Base-by-base conservation (phyloP, 1,140 invertebrate species). In the Oscheius sp. region DNA sequence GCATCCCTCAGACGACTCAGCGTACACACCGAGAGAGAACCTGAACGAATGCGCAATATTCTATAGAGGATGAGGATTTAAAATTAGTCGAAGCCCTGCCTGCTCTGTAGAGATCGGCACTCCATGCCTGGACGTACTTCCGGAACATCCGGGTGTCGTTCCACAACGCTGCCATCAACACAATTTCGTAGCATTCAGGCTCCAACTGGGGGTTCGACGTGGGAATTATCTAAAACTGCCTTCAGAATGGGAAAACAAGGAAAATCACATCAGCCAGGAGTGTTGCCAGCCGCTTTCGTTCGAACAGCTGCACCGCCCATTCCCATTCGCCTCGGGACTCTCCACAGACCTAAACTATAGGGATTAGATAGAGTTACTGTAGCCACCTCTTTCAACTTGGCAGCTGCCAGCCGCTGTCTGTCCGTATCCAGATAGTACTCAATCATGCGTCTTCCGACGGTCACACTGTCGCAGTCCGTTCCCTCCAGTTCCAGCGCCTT, bases 121-220 rank as follows among this genome's bases (percentile, higher is more conserved):
- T 89, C 94, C 94, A 98, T 81, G 94, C 90, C 84, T 92, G 90
- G 0, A 98, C 89, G 36, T 96, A 85, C 79, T 91, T 89, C 1
- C 95, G 85, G 52, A 83, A 83, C 13, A 90, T 88, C 78, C 90
- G 86, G 31, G 90, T 88, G 86, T 97, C 92, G 52, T 90, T 89
- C 84, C 93, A 91, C 1, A 99, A 86, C 85, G 93, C 97, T 83
- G 97, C 94, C 79, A 91, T 93, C 1, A 99, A 87, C 35, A 99
- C 92, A 89, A 94, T 91, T 87, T 98, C 95, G 86, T 99, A 99
- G 71, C 95, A 91, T 42, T 92, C 89, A 0, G 91, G 89, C 84
- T 90, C 90, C 15, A 98, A 87, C 67, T 89, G 89, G 32, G 87
- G 85, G 20, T 86, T 82, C 45, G 87, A 83, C 78, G 89, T 88